Percentiles rank a stretch among this genome's conserved stretches.
Evolutionary conservation across 2,113 vertebrate species (phyloP).

Genomic region (Cervus canadensis): DNA sequence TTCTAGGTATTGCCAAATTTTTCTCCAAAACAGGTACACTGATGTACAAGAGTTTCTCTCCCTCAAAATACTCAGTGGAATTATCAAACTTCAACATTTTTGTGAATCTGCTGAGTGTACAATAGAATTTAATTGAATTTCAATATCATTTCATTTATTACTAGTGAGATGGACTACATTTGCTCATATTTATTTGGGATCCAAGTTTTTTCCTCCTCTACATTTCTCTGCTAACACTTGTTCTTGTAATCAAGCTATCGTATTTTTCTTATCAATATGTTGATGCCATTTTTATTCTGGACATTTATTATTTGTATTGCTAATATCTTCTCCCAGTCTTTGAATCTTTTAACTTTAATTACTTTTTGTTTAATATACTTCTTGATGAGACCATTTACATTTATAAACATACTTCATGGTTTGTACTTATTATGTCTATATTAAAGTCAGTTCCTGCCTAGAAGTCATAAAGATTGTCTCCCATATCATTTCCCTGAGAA

Average conservation of each 20-base stretch:
- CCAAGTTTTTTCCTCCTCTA: not conserved
- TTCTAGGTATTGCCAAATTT: not conserved
- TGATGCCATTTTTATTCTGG: not conserved
- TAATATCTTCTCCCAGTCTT: not conserved
- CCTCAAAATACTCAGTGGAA: too few species aligned
- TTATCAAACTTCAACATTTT: not conserved
- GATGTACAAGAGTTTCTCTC: not conserved
- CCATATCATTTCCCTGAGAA: not conserved
- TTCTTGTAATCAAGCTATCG: not conserved
- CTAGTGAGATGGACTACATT: not conserved
- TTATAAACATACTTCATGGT: not conserved
- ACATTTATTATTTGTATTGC: not conserved
- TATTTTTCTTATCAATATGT: not conserved
- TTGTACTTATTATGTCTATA: not conserved
- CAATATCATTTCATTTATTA: not conserved
- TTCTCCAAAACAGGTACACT: not conserved
- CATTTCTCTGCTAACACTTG: not conserved
- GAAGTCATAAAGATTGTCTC: not conserved
- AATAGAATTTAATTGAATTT: not conserved
- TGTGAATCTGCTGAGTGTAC: not conserved
- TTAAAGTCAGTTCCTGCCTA: not conserved
- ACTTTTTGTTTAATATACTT: not conserved
- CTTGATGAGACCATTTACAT: not conserved
- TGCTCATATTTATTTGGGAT: not conserved
- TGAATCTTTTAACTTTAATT: not conserved